Conservation (phyloP, 2,797 vertebrate genomes). For the Semotilus atromaculatus region DNA sequence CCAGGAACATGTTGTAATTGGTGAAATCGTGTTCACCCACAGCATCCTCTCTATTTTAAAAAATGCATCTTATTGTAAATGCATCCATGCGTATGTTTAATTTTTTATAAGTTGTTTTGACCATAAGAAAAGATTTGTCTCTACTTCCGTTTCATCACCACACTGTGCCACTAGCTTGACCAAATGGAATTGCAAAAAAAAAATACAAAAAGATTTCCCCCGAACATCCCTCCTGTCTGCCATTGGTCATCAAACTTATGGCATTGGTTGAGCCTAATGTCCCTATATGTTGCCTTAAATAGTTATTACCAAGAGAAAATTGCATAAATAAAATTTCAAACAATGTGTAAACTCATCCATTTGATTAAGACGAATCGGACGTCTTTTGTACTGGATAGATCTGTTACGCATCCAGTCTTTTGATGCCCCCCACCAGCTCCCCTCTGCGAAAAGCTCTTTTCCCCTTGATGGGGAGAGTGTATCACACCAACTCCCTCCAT, state of each 20-base stretch:
- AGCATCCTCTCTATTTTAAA: too few species aligned
- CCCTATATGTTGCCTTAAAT: not conserved
- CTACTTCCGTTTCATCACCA: not conserved
- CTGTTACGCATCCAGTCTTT: not conserved
- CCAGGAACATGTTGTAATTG: too few species aligned
- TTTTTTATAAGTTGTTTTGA: too few species aligned
- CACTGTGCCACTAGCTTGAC: not conserved
- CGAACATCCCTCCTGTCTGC: not conserved
- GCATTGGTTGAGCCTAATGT: not conserved
- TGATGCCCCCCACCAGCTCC: not conserved
- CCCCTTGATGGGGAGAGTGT: constrained; percentile 19
- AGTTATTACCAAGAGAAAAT: not conserved
- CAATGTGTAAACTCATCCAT: not conserved
- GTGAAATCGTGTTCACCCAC: too few species aligned
- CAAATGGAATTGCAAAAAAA: not conserved
- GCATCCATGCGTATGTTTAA: too few species aligned
- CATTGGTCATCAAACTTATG: not conserved
- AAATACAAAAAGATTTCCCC: too few species aligned
- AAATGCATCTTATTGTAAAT: too few species aligned
- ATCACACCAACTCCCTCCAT: constrained; percentile 17
- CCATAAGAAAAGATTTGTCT: not conserved
- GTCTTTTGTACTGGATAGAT: not conserved
- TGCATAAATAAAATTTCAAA: not conserved
- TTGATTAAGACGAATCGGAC: not conserved
- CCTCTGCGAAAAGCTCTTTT: constrained; percentile 31